These are phyloP conservation scores for Archips crataeganus DNA, from an alignment of 2,888 invertebrate genomes.

Conservation along the genomic window DNA sequence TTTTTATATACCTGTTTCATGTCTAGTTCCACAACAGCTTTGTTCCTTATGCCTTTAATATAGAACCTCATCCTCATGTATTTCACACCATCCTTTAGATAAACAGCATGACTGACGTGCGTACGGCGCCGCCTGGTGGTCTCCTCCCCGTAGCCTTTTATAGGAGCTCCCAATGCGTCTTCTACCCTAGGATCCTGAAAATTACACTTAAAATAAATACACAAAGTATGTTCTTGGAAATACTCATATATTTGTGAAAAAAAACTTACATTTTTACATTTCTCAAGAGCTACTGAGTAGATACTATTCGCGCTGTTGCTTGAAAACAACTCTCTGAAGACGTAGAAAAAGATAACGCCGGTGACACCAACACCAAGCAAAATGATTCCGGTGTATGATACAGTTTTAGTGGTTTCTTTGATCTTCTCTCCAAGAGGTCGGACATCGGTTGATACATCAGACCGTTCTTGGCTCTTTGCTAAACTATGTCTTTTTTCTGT, in stretches of 20 bases:
- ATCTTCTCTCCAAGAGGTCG: slow-evolving; percentile 91
- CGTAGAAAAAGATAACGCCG: slow-evolving; percentile 92
- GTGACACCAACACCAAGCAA: slow-evolving; percentile 93
- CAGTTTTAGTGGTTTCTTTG: slow-evolving; percentile 96
- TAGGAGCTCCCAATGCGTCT: slow-evolving; percentile 95
- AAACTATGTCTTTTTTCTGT: slow-evolving; percentile 61
- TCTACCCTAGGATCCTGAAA: slow-evolving; percentile 89
- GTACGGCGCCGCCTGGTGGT: slow-evolving; percentile 92
- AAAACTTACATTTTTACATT: slow-evolving; percentile 87
- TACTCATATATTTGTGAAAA: neutral
- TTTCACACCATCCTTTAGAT: slow-evolving; percentile 90
- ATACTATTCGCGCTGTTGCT: slow-evolving; percentile 94
- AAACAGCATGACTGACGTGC: slow-evolving; percentile 93
- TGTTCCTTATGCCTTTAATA: slow-evolving; percentile 92
- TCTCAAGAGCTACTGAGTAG: slow-evolving; percentile 91
- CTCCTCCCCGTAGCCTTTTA: slow-evolving; percentile 96
- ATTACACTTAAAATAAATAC: neutral
- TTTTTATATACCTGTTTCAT: slow-evolving; percentile 90
- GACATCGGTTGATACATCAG: slow-evolving; percentile 85
- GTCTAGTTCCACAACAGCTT: slow-evolving; percentile 94
- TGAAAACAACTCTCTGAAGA: slow-evolving; percentile 95
- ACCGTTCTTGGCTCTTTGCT: slow-evolving; percentile 69
- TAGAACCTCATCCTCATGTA: slow-evolving; percentile 96
- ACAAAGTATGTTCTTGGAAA: neutral
- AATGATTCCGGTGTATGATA: slow-evolving; percentile 93